Conservation (phyloP, 2,797 vertebrate species). For the Hydrolagus colliei region DNA sequence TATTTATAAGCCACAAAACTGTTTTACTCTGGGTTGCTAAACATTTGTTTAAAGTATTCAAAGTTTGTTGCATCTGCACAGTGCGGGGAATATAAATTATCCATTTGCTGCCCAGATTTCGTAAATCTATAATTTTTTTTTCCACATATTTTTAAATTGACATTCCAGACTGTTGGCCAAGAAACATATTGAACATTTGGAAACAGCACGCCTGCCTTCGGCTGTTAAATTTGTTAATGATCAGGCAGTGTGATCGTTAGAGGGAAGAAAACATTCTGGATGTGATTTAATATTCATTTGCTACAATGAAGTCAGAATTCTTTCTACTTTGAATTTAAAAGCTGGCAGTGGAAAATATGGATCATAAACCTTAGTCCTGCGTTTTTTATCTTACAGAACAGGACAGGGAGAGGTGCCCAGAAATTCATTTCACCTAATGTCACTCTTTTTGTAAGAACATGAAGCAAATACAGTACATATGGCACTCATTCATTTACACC, state of each 20-base stretch:
- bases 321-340: not conserved
- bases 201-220: not conserved
- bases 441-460: not conserved
- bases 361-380: not conserved
- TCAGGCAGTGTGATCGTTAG: not conserved
- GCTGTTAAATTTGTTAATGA: constrained; percentile 16
- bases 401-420: not conserved
- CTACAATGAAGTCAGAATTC: not conserved
- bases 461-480: not conserved
- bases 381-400: not conserved
- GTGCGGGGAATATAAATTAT: not conserved
- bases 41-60: not conserved
- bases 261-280: constrained; percentile 25
- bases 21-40: not conserved
- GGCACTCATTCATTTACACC: too few species aligned
- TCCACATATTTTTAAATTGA: not conserved
- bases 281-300: not conserved
- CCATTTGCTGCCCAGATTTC: not conserved
- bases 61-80: not conserved
- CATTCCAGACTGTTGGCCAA: constrained; percentile 20
- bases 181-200: constrained; percentile 22
- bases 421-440: not conserved
- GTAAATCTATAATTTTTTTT: not conserved
- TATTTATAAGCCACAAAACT: not conserved
- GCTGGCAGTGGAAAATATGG: too few species aligned